Conservation (phyloP, 2,113 vertebrate genomes). For the Vanacampus margaritifer region DNA sequence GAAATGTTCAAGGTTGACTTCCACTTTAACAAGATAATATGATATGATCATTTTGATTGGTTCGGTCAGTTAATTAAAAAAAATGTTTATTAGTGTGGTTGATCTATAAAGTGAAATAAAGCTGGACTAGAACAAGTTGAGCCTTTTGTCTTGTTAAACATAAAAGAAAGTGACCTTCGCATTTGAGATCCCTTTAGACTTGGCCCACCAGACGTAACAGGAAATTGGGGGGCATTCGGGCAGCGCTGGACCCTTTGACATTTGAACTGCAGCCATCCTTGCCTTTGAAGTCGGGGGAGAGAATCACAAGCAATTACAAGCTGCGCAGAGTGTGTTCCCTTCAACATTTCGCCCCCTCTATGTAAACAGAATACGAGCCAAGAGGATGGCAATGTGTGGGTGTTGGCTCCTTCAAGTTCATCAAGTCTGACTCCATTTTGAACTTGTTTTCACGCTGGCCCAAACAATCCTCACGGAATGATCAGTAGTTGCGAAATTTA, state of each 20-base stretch:
- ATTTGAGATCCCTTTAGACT: conserved; percentile 43
- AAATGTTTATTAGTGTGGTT: neutral
- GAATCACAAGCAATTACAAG: conserved; percentile 71
- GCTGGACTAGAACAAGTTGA: neutral
- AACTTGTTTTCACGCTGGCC: conserved; percentile 43
- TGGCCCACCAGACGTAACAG: conserved; percentile 64
- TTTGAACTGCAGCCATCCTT: conserved; percentile 51
- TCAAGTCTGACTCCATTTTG: conserved; percentile 32
- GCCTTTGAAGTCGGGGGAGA: conserved; percentile 67
- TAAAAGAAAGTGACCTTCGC: conserved; percentile 27
- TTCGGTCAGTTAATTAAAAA: neutral
- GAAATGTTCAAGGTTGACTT: too few species aligned
- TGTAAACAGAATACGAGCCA: conserved; percentile 61
- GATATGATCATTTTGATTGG: neutral
- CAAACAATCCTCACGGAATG: conserved; percentile 7
- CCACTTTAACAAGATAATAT: neutral
- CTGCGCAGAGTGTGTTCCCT: conserved; percentile 60
- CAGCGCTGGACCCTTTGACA: conserved; percentile 66
- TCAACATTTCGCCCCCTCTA: conserved; percentile 53
- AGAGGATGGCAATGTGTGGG: conserved; percentile 42
- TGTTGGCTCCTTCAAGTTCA: conserved; percentile 42
- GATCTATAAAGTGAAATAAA: neutral
- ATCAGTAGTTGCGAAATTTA: neutral
- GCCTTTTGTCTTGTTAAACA: conserved; percentile 30
- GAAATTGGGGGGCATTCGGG: conserved; percentile 67